Conservation (phyloP, 1,140 invertebrate species). For the Pseudomyrmex concolor region DNA sequence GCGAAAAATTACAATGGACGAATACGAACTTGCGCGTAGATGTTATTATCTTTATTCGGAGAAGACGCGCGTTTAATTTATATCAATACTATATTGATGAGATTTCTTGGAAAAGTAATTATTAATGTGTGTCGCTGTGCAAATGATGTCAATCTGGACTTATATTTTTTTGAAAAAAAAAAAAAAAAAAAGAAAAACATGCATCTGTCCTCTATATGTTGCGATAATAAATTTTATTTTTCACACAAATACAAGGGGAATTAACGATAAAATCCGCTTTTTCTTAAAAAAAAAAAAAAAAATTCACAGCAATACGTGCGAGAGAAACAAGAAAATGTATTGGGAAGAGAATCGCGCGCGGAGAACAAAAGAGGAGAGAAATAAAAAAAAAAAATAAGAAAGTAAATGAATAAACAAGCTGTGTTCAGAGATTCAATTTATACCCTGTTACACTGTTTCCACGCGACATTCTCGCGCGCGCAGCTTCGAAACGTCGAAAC, state of each 20-base stretch:
- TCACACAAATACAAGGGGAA: background rate
- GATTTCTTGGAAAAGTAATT: too few relatives aligned
- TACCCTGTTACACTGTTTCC: background rate
- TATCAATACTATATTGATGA: too few relatives aligned
- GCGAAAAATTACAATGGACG: background rate
- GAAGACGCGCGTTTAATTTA: background rate
- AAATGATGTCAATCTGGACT: too few relatives aligned
- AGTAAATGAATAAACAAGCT: background rate
- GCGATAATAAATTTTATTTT: too few relatives aligned
- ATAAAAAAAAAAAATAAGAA: background rate
- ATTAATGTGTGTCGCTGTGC: too few relatives aligned
- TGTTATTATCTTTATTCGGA: too few relatives aligned
- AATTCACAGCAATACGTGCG: background rate
- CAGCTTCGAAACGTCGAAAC: background rate
- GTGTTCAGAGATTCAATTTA: slow-evolving; percentile 39
- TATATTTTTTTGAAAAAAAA: too few relatives aligned
- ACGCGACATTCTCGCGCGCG: slow-evolving; percentile 48
- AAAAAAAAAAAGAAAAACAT: too few relatives aligned
- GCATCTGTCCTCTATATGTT: too few relatives aligned
- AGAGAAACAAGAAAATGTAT: slow-evolving; percentile 28
- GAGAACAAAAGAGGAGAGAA: too few relatives aligned
- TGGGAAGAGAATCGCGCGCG: background rate
- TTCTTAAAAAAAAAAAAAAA: background rate
- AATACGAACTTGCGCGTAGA: background rate
- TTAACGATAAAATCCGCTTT: slow-evolving; percentile 29